Base-by-base conservation (phyloP, 2,113 vertebrate genomes). In the Microtus ochrogaster region DNA sequence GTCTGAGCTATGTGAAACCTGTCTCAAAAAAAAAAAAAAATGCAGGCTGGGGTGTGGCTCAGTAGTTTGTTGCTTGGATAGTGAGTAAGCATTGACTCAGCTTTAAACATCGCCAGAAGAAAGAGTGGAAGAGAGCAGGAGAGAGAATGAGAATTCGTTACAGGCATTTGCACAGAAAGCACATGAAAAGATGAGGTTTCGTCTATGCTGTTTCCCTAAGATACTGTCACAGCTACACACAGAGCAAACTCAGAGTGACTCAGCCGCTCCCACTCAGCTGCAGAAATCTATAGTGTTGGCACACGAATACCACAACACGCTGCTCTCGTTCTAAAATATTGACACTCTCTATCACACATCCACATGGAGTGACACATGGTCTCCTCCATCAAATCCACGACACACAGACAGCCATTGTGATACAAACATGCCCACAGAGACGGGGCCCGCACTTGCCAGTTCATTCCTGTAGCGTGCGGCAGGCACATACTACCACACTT, bases 351-450 rank as follows among this genome's bases (percentile, higher is more conserved):
- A 16, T 90, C 52, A 90, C 84, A 9, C 72, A 92, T 36, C 85
- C 96, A 97, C 85, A 83, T 89, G 91, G 95, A 89, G 72, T 49
- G 55, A 94, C 95, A 92, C 90, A 91, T 86, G 90, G 76, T 90
- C 77, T 36, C 79, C 74, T 79, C 90, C 66, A 41, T 93, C 68
- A 77, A 84, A 95, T 55, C 61, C 3, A 28, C 1, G 28, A 63
- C 58, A 30, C 22, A 39, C 52, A 89, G 78, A 94, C 89, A 47
- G n/a, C 47, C 1, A 1, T 84, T 17, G 49, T 96, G 66, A n/a
- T 28, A 85, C n/a, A 91, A 88, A 76, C 24, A 84, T 3, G 85
- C 30, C 73, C 7, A 2, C 41, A 49, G 4, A 52, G 36, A 76
- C 79, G 74, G 78, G 77, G 73, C 55, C 55, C 16, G 36, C 66